Evolutionary conservation across 2,888 invertebrate species (phyloP).

Genomic region (Unio delphinus): DNA sequence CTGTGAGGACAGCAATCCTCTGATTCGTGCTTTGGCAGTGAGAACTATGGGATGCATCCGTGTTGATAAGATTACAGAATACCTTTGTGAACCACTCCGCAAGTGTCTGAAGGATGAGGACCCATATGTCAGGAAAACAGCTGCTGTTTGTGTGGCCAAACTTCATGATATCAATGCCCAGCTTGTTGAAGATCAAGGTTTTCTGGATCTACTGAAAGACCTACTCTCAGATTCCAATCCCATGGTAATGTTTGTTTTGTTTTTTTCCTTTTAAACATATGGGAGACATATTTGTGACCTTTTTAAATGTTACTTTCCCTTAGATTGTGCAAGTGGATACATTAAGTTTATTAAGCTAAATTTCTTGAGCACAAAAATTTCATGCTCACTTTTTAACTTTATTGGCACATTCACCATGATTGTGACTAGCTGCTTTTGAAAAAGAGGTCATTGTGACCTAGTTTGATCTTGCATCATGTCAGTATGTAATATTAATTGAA

Average conservation of each 20-base stretch:
- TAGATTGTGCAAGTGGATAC: no score
- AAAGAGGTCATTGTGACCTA: no score
- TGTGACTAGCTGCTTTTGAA: no score
- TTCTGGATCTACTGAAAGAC: slow-evolving; percentile 96
- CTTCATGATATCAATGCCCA: slow-evolving; percentile 93
- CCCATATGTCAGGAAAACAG: slow-evolving; percentile 86
- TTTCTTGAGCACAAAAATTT: no score
- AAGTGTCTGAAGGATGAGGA: slow-evolving; percentile 77
- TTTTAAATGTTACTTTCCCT: not conserved
- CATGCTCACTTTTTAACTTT: no score
- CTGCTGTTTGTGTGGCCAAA: slow-evolving; percentile 99
- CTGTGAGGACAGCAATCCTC: slow-evolving; percentile 99
- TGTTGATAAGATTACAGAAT: slow-evolving; percentile 99
- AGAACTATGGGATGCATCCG: slow-evolving; percentile 99
- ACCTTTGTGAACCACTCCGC: slow-evolving; percentile 96
- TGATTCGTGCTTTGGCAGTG: slow-evolving; percentile 97
- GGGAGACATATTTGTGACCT: not conserved
- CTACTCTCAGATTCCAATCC: slow-evolving; percentile 98
- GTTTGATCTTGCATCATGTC: no score
- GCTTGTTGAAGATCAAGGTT: slow-evolving; percentile 89
- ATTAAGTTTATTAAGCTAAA: no score
- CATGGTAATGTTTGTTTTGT: slow-evolving; percentile 79
- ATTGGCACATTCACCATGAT: no score
- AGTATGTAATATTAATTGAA: no score
- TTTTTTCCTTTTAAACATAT: not conserved